A percentile compares a stretch with the other conserved stretches of the same genome.
Conservation (phyloP, 2,888 invertebrate genomes). For the Nebria salina region DNA sequence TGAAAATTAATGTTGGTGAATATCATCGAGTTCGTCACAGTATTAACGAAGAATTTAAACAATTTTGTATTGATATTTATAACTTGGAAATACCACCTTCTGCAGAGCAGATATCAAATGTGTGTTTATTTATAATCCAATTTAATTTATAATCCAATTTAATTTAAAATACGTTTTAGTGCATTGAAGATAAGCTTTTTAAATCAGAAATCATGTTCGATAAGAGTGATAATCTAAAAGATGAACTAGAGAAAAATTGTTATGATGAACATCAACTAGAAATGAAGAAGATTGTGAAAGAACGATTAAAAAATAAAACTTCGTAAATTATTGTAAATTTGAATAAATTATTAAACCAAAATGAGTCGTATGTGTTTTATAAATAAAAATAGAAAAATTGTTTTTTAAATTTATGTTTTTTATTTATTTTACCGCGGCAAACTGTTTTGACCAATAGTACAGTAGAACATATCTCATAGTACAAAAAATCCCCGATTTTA, state of each 20-base stretch:
- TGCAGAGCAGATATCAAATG: conserved; percentile 26
- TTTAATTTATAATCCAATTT: background rate
- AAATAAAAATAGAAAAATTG: background rate
- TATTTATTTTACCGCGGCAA: conserved; percentile 15
- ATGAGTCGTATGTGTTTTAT: conserved; percentile 2
- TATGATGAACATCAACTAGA: conserved; percentile 22
- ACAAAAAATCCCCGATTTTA: background rate
- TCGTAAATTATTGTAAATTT: background rate
- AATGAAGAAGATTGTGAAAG: conserved; percentile 7
- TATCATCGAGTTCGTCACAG: conserved; percentile 53
- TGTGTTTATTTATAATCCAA: background rate
- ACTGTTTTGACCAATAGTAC: background rate
- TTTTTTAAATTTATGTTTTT: conserved; percentile 7
- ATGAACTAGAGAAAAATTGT: conserved; percentile 20
- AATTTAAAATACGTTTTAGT: conserved; percentile 20
- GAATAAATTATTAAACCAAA: background rate
- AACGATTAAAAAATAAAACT: background rate
- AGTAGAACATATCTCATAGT: background rate
- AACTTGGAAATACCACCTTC: conserved; percentile 48
- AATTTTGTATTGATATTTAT: conserved; percentile 55
- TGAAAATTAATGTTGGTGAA: conserved; percentile 54
- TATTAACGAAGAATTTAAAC: conserved; percentile 55
- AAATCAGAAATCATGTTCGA: background rate
- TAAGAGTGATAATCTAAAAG: conserved; percentile 2
- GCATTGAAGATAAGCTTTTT: conserved; percentile 29